A percentile compares a stretch with the other conserved stretches of the same genome.
These are phyloP conservation scores for Cyanoliseus patagonus DNA, from an alignment of 2,113 vertebrate genomes.

Conservation along the genomic window DNA sequence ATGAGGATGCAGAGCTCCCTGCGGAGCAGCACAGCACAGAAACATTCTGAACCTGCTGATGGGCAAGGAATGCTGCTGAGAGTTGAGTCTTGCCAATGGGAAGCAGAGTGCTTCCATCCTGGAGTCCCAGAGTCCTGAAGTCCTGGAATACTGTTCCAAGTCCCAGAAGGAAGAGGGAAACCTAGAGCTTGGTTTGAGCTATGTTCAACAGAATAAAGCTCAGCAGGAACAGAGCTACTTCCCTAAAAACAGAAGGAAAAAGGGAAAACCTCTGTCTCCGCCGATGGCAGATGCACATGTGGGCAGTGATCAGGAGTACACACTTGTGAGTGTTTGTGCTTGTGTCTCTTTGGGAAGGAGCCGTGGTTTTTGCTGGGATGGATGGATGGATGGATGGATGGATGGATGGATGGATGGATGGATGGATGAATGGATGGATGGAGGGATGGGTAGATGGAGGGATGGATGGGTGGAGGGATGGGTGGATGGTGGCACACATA, in stretches of 20 bases:
- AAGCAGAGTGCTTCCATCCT: background rate
- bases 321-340: background rate
- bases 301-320: background rate
- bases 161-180: background rate
- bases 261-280: background rate
- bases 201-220: constrained; percentile 68
- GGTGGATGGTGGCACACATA: too few relatives aligned
- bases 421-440: too few relatives aligned
- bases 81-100: background rate
- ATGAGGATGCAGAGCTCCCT: background rate
- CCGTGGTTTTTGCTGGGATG: fast-evolving
- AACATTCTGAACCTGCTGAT: background rate
- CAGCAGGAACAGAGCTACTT: constrained; percentile 36
- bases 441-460: too few relatives aligned
- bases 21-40: background rate
- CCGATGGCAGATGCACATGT: background rate
- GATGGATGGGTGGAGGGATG: too few relatives aligned
- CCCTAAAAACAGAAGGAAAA: background rate
- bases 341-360: background rate
- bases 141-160: background rate
- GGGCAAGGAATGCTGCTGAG: background rate
- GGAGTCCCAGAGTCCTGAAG: background rate
- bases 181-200: constrained; percentile 56
- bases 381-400: too few relatives aligned
- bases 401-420: too few relatives aligned